Evolutionary conservation across 2,888 invertebrate species (phyloP).

Genomic region (Volucella inanis): DNA sequence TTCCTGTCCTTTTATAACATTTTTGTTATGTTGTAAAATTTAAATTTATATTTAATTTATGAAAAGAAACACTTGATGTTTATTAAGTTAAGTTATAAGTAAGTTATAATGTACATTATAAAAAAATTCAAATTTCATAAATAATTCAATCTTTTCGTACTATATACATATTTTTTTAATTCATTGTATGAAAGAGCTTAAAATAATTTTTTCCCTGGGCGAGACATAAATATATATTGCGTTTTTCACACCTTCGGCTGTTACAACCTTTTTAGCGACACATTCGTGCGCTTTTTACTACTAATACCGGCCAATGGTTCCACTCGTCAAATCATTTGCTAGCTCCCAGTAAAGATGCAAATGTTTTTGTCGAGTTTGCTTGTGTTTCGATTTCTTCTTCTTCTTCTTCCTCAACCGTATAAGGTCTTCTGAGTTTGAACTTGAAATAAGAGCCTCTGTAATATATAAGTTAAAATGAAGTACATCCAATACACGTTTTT

Average conservation of each 20-base stretch:
- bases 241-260: not conserved
- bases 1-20: too few relatives aligned
- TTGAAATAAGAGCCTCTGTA: conserved; percentile 13
- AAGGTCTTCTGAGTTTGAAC: not conserved
- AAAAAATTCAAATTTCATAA: too few relatives aligned
- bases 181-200: not conserved
- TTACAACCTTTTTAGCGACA: not conserved
- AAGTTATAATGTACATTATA: too few relatives aligned
- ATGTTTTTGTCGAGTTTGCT: not conserved
- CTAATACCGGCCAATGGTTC: not conserved
- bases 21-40: too few relatives aligned
- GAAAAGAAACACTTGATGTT: too few relatives aligned
- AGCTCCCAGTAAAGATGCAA: not conserved
- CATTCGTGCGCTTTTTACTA: not conserved
- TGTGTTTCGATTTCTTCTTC: not conserved
- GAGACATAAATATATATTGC: not conserved
- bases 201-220: not conserved
- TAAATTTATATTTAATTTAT: too few relatives aligned
- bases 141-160: too few relatives aligned
- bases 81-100: too few relatives aligned
- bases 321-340: not conserved
- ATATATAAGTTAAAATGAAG: conserved; percentile 6
- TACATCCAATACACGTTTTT: conserved; percentile 7
- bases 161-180: not conserved
- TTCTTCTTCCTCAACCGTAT: not conserved